Base-by-base conservation (phyloP, 2,113 vertebrate genomes). In the Jacana jacana region DNA sequence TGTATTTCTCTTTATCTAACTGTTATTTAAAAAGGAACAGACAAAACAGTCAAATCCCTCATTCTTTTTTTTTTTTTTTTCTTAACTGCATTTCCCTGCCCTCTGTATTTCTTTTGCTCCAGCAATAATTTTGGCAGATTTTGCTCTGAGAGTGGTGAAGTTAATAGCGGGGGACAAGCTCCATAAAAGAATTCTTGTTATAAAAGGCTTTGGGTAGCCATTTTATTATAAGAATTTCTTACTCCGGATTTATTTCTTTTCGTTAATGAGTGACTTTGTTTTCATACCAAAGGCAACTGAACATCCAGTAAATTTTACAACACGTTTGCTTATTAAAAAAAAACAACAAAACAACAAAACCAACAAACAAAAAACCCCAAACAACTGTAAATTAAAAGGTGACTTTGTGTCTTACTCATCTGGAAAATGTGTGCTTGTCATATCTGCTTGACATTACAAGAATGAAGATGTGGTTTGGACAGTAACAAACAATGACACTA, bases 401-500 rank as follows among this genome's bases (percentile, higher is more conserved):
- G 99, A 99, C 99, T 99, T 98, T 99, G 98, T 98, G 97, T 98
- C 98, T 93, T 97, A 98, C 98, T 98, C 98, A 98, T 98, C 98
- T 98, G 98, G 98, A 98, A 97, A 98, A 98, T 98, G 98, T 98
- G 98, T 98, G 98, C 98, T 98, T 99, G 99, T 99, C 99, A 99
- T 98, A 98, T 99, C 98, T 98, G 98, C 97, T 99, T 99, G 98
- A 99, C 98, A 98, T 99, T 98, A 98, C 89, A 95, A 97, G 98
- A 98, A 98, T 97, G 98, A 98, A 98, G 98, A 98, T 97, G 97
- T 98, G 98, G 97, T 97, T 98, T 99, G 98, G 99, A 99, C 99
- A 99, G 97, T 99, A 99, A 99, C 98, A 97, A 98, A 98, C 99
- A 98, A 98, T 99, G 99, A 99, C 99, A 99, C 98, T 98, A 98